Base-by-base conservation (phyloP, 2,797 vertebrate species). In the Scyliorhinus canicula region DNA sequence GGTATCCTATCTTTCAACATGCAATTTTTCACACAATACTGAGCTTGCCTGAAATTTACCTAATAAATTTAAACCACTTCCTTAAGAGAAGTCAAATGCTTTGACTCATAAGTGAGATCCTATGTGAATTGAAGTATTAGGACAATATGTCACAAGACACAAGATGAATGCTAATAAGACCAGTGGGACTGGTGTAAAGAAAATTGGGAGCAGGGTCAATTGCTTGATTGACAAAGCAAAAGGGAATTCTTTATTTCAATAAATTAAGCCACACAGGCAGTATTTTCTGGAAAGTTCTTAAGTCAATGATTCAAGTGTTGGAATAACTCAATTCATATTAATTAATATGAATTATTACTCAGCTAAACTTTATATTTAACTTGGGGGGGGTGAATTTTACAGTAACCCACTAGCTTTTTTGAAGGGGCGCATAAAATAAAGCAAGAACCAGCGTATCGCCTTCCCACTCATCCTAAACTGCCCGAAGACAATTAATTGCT, bases 171-270 rank as follows among this genome's bases (percentile, higher is more conserved):
- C 40, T 47, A 82, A 82, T 82, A 47, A 26, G 79, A 82, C 21
- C 44, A 82, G 79, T 82, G 79, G 79, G 79, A 82, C 21, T 82
- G 21, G 40, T 47, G 79, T 82, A 82, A 47, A 82, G 79, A 47
- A 82, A 82, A 82, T 82, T 82, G 47, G 44, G 79, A 82, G 79
- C 79, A 82, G 79, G 79, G 79, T 82, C 79, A 82, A 5, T 82
- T 82, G 44, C 21, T 82, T 82, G 79, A 82, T 82, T 82, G 79
- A 82, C 79, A 82, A 82, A 82, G 77, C 79, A 82, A 82, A 47
- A 44, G 26, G 44, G 79, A 82, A 82, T 82, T 82, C 21, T 24
- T 82, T 74, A n/a, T 82, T 82, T 82, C 44, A 82, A 19, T 82
- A 82, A 82, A 47, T 47, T 82, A 44, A 82, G 79, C 71, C 71